Evolutionary conservation across 2,113 vertebrate species (phyloP).

Genomic region (Scalopus aquaticus): DNA sequence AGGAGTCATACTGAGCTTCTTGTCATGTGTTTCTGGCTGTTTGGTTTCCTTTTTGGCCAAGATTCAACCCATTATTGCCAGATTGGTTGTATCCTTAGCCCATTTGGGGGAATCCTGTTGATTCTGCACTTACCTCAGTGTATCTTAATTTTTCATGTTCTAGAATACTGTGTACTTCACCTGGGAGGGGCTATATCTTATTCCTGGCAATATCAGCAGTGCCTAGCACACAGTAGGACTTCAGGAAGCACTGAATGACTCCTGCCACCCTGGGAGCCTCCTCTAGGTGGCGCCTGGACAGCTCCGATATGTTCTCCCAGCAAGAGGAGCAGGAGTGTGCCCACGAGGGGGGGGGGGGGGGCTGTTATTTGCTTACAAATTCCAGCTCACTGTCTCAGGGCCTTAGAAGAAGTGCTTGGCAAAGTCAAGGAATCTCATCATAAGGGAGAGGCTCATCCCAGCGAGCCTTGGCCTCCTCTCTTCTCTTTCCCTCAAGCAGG

Average conservation of each 20-base stretch:
- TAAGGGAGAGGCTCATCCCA: neutral
- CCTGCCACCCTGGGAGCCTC: neutral
- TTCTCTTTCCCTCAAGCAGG: neutral
- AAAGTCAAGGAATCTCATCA: neutral
- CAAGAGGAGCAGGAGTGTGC: neutral
- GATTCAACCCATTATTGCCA: neutral
- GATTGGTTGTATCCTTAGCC: neutral
- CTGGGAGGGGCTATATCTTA: neutral
- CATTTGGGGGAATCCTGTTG: neutral
- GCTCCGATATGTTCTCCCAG: neutral
- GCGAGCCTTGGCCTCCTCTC: neutral
- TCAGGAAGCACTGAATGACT: neutral
- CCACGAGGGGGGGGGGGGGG: neutral
- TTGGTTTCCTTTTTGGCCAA: neutral
- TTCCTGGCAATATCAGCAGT: neutral
- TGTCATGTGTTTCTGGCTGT: neutral
- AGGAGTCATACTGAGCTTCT: neutral
- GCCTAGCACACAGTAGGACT: neutral
- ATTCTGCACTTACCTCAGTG: neutral
- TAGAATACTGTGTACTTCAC: neutral
- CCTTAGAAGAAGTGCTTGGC: neutral
- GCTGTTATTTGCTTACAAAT: neutral
- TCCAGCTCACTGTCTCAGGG: neutral
- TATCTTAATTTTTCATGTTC: neutral
- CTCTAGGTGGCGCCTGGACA: neutral